Conservation (phyloP, 2,113 vertebrate species). For the Dendrocopos noguchii region DNA sequence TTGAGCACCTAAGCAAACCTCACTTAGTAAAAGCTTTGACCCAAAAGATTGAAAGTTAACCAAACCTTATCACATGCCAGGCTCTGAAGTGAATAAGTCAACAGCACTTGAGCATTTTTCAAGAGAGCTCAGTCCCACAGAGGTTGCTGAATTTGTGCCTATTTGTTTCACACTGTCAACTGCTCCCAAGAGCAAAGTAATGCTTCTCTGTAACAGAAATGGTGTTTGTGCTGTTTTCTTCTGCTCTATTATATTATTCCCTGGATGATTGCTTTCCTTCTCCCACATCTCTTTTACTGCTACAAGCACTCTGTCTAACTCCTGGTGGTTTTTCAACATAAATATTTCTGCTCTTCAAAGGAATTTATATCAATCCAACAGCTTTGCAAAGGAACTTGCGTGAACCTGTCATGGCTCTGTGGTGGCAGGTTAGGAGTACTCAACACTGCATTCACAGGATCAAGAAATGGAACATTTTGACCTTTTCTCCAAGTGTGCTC, state of each 20-base stretch:
- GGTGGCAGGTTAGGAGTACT: background rate
- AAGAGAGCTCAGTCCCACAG: background rate
- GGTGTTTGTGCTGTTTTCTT: background rate
- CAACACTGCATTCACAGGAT: background rate
- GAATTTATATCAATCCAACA: background rate
- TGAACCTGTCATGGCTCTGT: background rate
- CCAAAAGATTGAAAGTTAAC: background rate
- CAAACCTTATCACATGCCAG: background rate
- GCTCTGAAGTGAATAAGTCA: background rate
- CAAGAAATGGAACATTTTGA: background rate
- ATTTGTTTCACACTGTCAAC: background rate
- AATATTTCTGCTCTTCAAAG: slow-evolving; percentile 19
- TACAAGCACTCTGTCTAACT: background rate
- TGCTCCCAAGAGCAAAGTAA: background rate
- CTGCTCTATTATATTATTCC: background rate
- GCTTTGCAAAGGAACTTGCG: background rate
- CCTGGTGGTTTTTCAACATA: background rate
- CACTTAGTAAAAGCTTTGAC: background rate
- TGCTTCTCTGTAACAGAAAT: background rate
- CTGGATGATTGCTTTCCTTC: background rate
- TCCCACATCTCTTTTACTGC: background rate
- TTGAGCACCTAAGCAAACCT: background rate
- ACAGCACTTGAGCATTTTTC: background rate
- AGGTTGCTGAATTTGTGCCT: background rate
- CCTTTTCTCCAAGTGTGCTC: background rate